Evolutionary conservation across 37 sponge, comb jelly and placozoan genomes (phyloP), one percentile per base, ranked within the genome.

Genomic region (Hexactinellida sp.): DNA sequence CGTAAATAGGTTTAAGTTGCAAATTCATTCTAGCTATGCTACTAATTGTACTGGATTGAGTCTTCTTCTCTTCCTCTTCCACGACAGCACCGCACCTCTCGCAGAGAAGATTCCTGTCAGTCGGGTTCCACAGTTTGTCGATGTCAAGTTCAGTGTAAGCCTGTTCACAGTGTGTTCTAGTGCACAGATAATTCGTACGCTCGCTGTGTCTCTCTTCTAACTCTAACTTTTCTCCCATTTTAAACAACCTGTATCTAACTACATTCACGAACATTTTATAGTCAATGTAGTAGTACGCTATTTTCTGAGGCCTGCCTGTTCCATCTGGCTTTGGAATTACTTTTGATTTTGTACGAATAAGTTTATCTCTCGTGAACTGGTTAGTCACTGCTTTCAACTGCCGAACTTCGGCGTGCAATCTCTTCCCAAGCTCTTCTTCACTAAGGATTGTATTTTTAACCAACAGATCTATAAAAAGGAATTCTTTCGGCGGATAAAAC

Each of bases 211-310:
- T 92, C 36, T 92, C 91, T 41, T 96, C 94, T 1, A 54, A 16
- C 71, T 94, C 90, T 0, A 94, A 84, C 36, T 89, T 92, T 37
- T 88, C 88, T 32, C 94, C 55, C 92, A 96, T 96, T 25, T 89
- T 71, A 47, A 91, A 91, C 41, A 96, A 54, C 63, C 91, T 93
- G 88, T 92, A 96, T 84, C 92, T 96, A 38, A 94, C 93, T 0
- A 92, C 92, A 88, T 96, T 94, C 28, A 96, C 94, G 90, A 96
- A 94, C 86, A 90, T 83, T 54, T 91, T 87, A 39, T 92, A 96
- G 85, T 96, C 94, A 87, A 96, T 96, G 89, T 91, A 96, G 86
- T 91, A 90, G 84, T 92, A 96, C 35, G 83, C 47, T 19, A 54
- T 34, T 63, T 87, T 83, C 28, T 84, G 38, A 37, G 84, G 88